A percentile compares a stretch with the other conserved stretches of the same genome.
Evolutionary conservation across 2,888 invertebrate species (phyloP).

Genomic region (Neoascia interrupta): DNA sequence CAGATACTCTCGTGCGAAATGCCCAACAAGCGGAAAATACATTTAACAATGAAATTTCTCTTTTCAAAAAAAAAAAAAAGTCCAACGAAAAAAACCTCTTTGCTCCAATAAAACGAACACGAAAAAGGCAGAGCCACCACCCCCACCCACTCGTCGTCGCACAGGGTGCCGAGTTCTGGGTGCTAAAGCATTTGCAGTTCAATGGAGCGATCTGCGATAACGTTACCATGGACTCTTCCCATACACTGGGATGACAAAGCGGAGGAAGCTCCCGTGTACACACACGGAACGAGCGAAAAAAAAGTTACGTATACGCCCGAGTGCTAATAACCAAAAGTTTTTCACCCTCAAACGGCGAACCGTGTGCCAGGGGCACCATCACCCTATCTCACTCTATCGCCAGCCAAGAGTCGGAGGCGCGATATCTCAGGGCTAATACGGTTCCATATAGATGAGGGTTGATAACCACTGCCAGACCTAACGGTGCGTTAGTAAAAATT

Average conservation of each 20-base stretch:
- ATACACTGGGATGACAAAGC: neutral
- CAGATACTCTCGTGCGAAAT: constrained; percentile 13
- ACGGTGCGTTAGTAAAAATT: constrained; percentile 62
- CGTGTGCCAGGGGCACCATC: constrained; percentile 24
- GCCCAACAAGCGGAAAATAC: constrained; percentile 15
- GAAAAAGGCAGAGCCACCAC: constrained; percentile 42
- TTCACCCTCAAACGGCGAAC: constrained; percentile 36
- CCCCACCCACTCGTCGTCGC: constrained; percentile 10
- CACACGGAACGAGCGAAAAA: constrained; percentile 15
- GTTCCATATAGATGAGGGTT: constrained; percentile 50
- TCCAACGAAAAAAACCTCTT: constrained; percentile 6
- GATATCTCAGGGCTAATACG: constrained; percentile 52
- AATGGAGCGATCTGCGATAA: constrained; percentile 62
- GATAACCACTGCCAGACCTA: constrained; percentile 54
- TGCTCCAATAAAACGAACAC: constrained; percentile 34
- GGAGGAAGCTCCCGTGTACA: too few species aligned
- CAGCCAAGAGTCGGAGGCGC: neutral
- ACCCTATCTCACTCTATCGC: constrained; percentile 11
- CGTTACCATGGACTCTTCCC: constrained; percentile 45
- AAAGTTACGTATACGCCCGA: constrained; percentile 35
- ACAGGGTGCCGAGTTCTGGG: neutral
- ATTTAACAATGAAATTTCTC: constrained; percentile 41
- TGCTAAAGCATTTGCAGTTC: constrained; percentile 45
- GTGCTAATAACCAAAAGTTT: constrained; percentile 45
- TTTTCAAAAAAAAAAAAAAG: constrained; percentile 6